Evolutionary conservation across 2,797 vertebrate genomes (phyloP).

Genomic region (Dromococcyx pavoninus): DNA sequence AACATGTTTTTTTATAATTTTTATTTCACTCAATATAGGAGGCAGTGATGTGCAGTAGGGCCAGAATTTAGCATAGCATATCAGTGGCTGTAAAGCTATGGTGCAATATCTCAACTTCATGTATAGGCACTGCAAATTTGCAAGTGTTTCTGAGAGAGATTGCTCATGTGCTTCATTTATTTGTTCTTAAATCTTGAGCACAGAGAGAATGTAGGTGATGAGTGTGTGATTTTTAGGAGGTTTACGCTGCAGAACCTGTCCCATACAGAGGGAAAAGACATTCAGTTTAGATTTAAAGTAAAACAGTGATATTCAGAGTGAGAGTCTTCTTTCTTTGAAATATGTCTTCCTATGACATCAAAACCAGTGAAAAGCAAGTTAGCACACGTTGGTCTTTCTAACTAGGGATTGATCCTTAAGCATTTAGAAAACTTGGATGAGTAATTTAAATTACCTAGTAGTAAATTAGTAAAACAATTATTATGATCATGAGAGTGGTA

Average conservation of each 20-base stretch:
- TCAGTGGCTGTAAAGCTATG: background rate
- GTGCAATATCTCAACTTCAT: background rate
- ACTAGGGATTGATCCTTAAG: background rate
- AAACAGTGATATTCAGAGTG: background rate
- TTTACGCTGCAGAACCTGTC: background rate
- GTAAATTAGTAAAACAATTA: slow-evolving; percentile 1
- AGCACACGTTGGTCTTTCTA: background rate
- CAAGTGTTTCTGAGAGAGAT: background rate
- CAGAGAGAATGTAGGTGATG: background rate
- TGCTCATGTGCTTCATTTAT: background rate
- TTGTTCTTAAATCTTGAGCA: background rate
- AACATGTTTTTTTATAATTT: background rate
- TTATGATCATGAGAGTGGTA: background rate
- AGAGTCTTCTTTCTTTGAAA: background rate
- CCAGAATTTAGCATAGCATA: background rate
- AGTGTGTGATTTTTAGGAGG: background rate
- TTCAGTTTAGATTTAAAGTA: background rate
- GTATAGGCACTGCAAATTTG: background rate
- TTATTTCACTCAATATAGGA: background rate
- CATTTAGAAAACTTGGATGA: background rate
- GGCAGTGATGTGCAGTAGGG: background rate
- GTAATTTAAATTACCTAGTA: background rate
- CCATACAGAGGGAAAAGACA: background rate
- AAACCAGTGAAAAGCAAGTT: background rate
- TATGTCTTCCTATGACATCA: background rate